Percentiles rank a stretch among this genome's conserved stretches.
These are phyloP conservation scores for Lophotis ruficrista DNA, from an alignment of 2,113 vertebrate genomes.

Conservation along the genomic window DNA sequence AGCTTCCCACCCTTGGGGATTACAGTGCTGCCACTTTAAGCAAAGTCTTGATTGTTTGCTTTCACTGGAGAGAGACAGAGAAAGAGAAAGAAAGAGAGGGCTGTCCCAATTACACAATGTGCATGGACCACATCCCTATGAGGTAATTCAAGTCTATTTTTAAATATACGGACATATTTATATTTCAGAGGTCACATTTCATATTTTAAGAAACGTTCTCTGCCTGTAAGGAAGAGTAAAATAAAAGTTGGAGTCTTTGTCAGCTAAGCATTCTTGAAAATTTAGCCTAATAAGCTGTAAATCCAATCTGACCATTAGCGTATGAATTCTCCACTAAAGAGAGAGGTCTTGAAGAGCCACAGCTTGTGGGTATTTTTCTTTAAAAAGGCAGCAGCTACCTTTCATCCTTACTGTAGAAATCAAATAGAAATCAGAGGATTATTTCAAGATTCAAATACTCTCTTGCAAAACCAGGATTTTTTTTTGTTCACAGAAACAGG, in stretches of 20 bases:
- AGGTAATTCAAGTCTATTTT: constrained; percentile 63
- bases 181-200: constrained; percentile 38
- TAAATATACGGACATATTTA: constrained; percentile 36
- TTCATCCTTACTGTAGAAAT: background rate
- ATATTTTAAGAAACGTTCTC: background rate
- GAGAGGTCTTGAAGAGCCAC: background rate
- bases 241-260: background rate
- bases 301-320: background rate
- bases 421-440: background rate
- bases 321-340: background rate
- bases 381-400: background rate
- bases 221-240: background rate
- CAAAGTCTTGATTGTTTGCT: constrained; percentile 59
- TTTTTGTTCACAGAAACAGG: background rate
- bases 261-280: background rate
- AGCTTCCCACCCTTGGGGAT: constrained; percentile 35
- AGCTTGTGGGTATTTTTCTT: background rate
- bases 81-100: constrained; percentile 5
- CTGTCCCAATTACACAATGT: constrained; percentile 58
- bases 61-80: constrained; percentile 39
- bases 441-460: background rate
- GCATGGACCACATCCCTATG: constrained; percentile 39
- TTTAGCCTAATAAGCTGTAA: background rate
- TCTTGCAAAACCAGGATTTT: background rate
- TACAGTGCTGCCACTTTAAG: constrained; percentile 58